A percentile compares a stretch with the other conserved stretches of the same genome.
Evolutionary conservation across 2,113 vertebrate genomes (phyloP).

Genomic region (Pseudorasbora parva): DNA sequence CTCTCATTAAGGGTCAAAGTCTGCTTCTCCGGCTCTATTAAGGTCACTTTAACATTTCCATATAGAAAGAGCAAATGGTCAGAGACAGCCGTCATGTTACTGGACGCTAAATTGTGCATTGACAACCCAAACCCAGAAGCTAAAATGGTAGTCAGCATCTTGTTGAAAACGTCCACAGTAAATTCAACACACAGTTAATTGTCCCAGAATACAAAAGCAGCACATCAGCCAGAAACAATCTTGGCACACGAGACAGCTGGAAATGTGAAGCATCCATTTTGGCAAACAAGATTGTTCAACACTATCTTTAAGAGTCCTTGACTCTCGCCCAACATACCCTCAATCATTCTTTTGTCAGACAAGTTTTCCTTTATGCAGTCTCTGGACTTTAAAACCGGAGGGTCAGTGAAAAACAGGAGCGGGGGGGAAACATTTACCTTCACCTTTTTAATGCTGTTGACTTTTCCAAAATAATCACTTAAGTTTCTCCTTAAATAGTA

Average conservation of each 20-base stretch:
- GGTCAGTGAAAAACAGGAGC: background rate
- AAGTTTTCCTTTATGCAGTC: slow-evolving; percentile 20
- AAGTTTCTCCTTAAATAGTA: background rate
- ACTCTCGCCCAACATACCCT: slow-evolving; percentile 3
- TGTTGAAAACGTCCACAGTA: background rate
- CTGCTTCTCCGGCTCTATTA: background rate
- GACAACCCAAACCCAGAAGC: background rate
- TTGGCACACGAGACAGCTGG: slow-evolving; percentile 45
- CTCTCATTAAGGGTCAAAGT: slow-evolving; percentile 24
- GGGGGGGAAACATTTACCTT: background rate
- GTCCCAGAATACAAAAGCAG: slow-evolving; percentile 36
- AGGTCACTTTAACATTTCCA: background rate
- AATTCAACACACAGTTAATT: slow-evolving; percentile 32
- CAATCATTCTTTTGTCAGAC: slow-evolving; percentile 25
- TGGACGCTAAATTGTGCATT: background rate
- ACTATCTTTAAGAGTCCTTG: slow-evolving; percentile 60
- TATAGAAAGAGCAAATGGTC: background rate
- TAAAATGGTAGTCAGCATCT: background rate
- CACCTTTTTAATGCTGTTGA: background rate
- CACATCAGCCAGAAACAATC: slow-evolving; percentile 32
- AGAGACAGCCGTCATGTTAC: background rate
- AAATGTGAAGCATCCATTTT: slow-evolving; percentile 51
- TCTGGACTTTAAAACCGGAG: background rate
- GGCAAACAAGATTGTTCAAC: slow-evolving; percentile 48
- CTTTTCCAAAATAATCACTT: background rate